These are phyloP conservation scores for Neopipo cinnamomea DNA, from an alignment of 2,113 vertebrate species.

Conservation along the genomic window DNA sequence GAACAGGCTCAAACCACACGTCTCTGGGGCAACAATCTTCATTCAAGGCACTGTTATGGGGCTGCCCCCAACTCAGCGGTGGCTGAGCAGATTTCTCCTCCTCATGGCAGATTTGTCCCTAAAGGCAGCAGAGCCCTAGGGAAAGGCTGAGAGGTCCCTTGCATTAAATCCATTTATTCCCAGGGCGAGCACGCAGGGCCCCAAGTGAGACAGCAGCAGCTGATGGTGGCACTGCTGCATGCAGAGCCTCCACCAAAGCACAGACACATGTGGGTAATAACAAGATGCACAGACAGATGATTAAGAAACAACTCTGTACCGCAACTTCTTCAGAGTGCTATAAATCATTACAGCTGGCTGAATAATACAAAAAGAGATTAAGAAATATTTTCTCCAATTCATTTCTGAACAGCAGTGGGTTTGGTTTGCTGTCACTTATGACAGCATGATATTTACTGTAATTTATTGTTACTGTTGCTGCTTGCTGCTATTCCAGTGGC, in stretches of 20 bases:
- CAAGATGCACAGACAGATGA: not conserved
- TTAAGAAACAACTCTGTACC: slow-evolving; percentile 6
- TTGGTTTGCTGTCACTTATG: slow-evolving; percentile 51
- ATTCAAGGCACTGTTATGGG: not conserved
- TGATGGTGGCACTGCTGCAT: not conserved
- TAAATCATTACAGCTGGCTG: slow-evolving; percentile 52
- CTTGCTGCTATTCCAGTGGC: not conserved
- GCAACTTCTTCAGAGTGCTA: not conserved
- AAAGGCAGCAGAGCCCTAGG: not conserved
- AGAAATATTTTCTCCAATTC: slow-evolving; percentile 59
- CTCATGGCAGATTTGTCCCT: not conserved
- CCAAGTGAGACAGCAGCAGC: not conserved
- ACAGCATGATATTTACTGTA: slow-evolving; percentile 50
- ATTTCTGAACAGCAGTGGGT: slow-evolving; percentile 55
- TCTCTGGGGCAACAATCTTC: not conserved
- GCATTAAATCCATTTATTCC: not conserved
- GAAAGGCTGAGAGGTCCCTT: not conserved
- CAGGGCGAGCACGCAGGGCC: accelerated
- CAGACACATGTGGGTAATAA: not conserved
- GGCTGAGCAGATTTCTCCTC: not conserved
- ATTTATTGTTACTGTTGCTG: slow-evolving; percentile 21
- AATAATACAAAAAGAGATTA: slow-evolving; percentile 47
- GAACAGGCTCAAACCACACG: not conserved
- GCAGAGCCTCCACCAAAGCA: not conserved
- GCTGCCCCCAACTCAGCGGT: not conserved